Evolutionary conservation across 2,797 vertebrate genomes (phyloP).

Genomic region (Megalops cyprinoides): DNA sequence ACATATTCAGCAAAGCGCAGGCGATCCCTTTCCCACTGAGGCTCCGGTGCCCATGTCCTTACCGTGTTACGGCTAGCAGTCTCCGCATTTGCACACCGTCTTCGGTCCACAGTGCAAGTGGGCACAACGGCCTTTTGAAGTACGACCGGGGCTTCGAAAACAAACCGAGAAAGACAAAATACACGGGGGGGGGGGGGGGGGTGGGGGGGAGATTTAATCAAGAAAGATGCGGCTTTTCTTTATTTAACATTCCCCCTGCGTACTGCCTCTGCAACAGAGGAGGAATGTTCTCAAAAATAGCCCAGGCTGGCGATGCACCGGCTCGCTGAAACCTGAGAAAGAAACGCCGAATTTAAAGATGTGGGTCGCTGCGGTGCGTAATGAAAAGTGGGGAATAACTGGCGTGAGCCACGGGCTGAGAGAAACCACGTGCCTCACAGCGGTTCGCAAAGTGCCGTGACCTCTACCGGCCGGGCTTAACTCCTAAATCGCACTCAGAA

Average conservation of each 20-base stretch:
- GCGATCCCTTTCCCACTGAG: slow-evolving; percentile 31
- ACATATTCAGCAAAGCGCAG: slow-evolving; percentile 56
- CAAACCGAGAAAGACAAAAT: slow-evolving; percentile 19
- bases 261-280: slow-evolving; percentile 75
- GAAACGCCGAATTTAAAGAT: slow-evolving; percentile 76
- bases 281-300: slow-evolving; percentile 76
- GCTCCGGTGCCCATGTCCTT: slow-evolving; percentile 64
- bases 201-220: slow-evolving; percentile 12
- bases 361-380: slow-evolving; percentile 69
- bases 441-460: slow-evolving; percentile 15
- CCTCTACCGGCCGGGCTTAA: slow-evolving; percentile 4
- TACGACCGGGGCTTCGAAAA: slow-evolving; percentile 20
- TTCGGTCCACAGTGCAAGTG: slow-evolving; percentile 43
- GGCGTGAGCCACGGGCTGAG: slow-evolving; percentile 62
- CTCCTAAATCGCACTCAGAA: neutral
- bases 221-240: slow-evolving; percentile 2
- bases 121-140: slow-evolving; percentile 19
- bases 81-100: slow-evolving; percentile 68
- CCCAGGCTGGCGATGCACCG: slow-evolving; percentile 70
- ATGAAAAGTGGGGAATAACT: slow-evolving; percentile 66
- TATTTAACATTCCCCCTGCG: slow-evolving; percentile 73
- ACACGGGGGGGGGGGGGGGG: no score
- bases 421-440: slow-evolving; percentile 56
- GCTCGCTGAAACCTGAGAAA: slow-evolving; percentile 77
- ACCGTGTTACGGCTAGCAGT: slow-evolving; percentile 69